Base-by-base conservation (phyloP, 1,140 invertebrate species). In the Wasmannia auropunctata region DNA sequence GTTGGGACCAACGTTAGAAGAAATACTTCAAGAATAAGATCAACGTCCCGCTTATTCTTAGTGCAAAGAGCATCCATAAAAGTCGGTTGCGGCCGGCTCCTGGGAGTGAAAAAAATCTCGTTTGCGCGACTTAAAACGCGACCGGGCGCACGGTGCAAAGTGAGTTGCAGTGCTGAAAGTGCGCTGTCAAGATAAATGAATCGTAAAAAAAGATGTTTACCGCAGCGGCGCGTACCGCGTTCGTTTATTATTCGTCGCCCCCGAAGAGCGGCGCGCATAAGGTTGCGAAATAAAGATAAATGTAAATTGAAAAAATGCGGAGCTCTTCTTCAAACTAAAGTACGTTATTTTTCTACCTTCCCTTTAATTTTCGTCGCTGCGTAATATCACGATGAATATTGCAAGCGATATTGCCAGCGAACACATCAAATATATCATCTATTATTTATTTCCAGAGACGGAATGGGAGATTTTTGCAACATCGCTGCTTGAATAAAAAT, bases 241-340 rank as follows among this genome's bases (percentile, higher is more conserved):
- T 72, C 51, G 79, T 83, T 83, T 46, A 83, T 83, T 83, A 80
- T 69, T 83, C 54, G 51, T 58, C 51, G 49, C 25, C n/a, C 62
- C 49, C 79, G 67, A 74, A 74, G 51, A 43, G 16, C 37, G n/a
- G n/a, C 10, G 31, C 74, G 58, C 49, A 62, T 56, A 65, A 85
- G 75, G 60, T 67, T n/a, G 28, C 51, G 54, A 83, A 58, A 83
- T 74, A 83, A 74, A 83, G 79, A 83, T 83, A 67, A 85, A 85
- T 85, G 84, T 65, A 85, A 85, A 83, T 72, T 83, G 75, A 85
- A 63, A 79, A 80, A 85, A 85, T 43, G 74, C 72, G 56, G 16
- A 62, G 25, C 58, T 56, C 40, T 85, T 51, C 65, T 56, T 70
- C 77, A 56, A 70, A 54, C 74, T 85, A 62, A 65, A 65, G 74